These are phyloP conservation scores for Drosophila meridiana DNA, from an alignment of 2,888 invertebrate species.

Conservation along the genomic window DNA sequence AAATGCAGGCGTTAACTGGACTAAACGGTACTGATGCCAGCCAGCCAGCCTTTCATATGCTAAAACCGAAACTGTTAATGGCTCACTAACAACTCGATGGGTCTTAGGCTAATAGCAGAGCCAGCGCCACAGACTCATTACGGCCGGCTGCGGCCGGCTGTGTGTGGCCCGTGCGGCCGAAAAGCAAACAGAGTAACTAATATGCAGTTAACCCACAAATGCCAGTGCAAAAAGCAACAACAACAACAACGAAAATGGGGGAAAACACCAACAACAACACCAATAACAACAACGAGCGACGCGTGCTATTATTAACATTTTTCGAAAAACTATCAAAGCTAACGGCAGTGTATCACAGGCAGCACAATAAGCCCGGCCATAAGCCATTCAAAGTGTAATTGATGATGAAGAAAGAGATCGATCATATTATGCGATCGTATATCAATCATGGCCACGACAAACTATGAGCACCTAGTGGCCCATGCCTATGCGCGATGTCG, in stretches of 20 bases:
- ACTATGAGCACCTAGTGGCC: conserved; percentile 51
- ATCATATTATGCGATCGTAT: conserved; percentile 78
- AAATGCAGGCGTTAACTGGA: conserved; percentile 58
- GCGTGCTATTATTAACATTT: conserved; percentile 72
- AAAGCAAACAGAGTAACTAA: conserved; percentile 69
- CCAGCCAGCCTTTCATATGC: conserved; percentile 36
- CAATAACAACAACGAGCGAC: conserved; percentile 17
- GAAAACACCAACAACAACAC: conserved; percentile 1
- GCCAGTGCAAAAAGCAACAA: conserved; percentile 49
- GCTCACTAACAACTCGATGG: conserved; percentile 36
- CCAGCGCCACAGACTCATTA: conserved; percentile 34
- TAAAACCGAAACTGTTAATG: conserved; percentile 58
- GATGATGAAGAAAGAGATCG: conserved; percentile 80
- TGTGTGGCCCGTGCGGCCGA: conserved; percentile 59
- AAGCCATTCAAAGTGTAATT: conserved; percentile 76
- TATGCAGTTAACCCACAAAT: conserved; percentile 80
- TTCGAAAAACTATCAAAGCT: conserved; percentile 55
- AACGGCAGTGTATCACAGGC: conserved; percentile 47
- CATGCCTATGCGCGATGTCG: conserved; percentile 11
- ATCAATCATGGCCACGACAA: conserved; percentile 79
- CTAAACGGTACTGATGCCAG: conserved; percentile 36
- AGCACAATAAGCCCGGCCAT: conserved; percentile 62
- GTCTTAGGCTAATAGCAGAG: conserved; percentile 57
- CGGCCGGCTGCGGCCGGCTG: conserved; percentile 9
- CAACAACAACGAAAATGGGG: not conserved